Evolutionary conservation across 2,797 vertebrate genomes (phyloP), one percentile per base, ranked within the genome.

Genomic region (Limnodromus scolopaceus): DNA sequence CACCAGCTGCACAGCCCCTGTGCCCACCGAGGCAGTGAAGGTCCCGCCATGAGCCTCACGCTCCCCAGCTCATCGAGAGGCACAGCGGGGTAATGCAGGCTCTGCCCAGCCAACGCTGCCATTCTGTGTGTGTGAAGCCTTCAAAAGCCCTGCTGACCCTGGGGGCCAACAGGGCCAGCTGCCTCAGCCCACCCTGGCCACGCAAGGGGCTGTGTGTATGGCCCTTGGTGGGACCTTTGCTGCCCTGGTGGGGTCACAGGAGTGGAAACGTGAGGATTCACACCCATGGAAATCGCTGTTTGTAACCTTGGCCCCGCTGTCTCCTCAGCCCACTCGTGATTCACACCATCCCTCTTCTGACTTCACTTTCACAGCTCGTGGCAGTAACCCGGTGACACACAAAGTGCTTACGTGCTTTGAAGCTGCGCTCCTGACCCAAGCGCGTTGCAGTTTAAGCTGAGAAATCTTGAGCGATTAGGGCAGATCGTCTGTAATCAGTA

Each of bases 401-500:
- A 17, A 30, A 76, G 28, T 2, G 4, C 49, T 92, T 51, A 51
- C 5, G 2, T 70, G 45, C 61, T 91, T 93, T 57, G 58, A 72
- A 87, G 68, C 41, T 43, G 18, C 2, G n/a, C 55, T 89, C n/a
- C 51, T 88, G 90, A 76, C 49, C 36, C 15, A 16, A 53, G 51
- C 3, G 0, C 43, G 45, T 82, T 0, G 0, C 39, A 65, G 55
- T 68, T 93, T 84, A 82, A 89, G 8, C 9, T 43, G 76, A 77
- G 76, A 77, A 83, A 70, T 83, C 60, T 55, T 46, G n/a, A 71
- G 46, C 39, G 46, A 82, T 93, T 94, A 95, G 45, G 39, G 48
- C 91, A 60, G 57, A 84, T 92, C 2, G 7, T 46, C 66, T 88
- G n/a, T 94, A 89, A 96, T 90, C 55, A 61, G 76, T 38, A 89